Conservation (phyloP, 2,797 vertebrate genomes). For the Carduelis carduelis region DNA sequence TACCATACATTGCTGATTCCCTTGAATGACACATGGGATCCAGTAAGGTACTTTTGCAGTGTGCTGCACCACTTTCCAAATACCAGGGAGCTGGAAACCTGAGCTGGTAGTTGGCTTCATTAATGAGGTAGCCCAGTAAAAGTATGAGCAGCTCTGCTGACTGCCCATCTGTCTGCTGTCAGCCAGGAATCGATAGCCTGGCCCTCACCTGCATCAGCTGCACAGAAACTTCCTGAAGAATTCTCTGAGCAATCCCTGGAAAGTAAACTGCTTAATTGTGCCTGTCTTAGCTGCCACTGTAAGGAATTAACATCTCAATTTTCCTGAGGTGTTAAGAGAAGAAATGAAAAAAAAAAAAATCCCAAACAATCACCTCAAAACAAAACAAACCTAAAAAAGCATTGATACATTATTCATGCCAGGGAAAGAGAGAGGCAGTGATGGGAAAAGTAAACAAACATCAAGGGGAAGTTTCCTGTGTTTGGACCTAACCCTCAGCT, state of each 20-base stretch:
- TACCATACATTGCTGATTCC: background rate
- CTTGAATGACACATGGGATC: constrained; percentile 2
- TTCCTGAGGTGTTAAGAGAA: background rate
- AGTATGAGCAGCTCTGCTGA: constrained; percentile 41
- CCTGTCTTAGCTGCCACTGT: constrained; percentile 16
- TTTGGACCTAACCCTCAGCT: background rate
- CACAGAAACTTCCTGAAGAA: constrained; percentile 34
- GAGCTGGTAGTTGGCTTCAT: background rate
- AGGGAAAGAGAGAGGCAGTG: background rate
- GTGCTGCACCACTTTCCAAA: constrained; percentile 3
- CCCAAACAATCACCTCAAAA: background rate
- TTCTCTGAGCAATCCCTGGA: constrained; percentile 23
- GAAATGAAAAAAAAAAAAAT: background rate
- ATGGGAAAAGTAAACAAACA: background rate
- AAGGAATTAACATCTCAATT: constrained; percentile 12
- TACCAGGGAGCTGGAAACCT: constrained; percentile 9
- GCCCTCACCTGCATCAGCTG: background rate
- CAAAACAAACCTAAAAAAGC: background rate
- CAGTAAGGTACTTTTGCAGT: constrained; percentile 22
- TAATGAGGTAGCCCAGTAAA: constrained; percentile 53
- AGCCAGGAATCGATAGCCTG: constrained; percentile 24
- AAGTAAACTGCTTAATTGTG: constrained; percentile 29
- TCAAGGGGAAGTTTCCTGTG: background rate
- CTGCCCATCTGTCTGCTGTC: constrained; percentile 68
- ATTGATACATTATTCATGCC: background rate